Conservation (phyloP, 2,113 vertebrate genomes). For the Verasper variegatus region DNA sequence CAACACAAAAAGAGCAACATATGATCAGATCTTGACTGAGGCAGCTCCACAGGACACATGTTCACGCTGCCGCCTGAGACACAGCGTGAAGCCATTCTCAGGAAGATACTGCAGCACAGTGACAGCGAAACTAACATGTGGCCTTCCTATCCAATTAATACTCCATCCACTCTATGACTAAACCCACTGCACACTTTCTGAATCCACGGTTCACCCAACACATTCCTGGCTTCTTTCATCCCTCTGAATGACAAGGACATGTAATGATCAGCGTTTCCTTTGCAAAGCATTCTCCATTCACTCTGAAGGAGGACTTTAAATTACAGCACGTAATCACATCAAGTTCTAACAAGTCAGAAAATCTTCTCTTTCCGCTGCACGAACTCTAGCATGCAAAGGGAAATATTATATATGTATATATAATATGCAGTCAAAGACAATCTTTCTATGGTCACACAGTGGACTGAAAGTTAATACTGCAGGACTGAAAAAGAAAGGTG, state of each 20-base stretch:
- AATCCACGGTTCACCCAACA: background rate
- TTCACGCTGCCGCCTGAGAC: background rate
- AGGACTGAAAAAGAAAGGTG: too few species aligned
- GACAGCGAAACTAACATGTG: too few species aligned
- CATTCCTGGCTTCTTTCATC: background rate
- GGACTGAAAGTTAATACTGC: too few species aligned
- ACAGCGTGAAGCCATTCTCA: background rate
- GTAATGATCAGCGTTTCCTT: background rate
- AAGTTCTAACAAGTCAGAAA: background rate
- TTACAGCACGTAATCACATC: too few species aligned
- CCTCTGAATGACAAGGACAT: conserved; percentile 9
- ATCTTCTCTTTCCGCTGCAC: too few species aligned
- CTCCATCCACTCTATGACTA: background rate
- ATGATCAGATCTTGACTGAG: too few species aligned
- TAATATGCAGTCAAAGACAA: too few species aligned
- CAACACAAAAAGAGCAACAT: background rate
- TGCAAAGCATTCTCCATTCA: background rate
- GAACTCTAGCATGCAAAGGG: background rate
- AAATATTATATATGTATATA: background rate
- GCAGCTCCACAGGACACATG: background rate
- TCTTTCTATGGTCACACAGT: too few species aligned
- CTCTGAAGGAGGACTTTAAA: background rate
- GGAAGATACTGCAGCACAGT: too few species aligned
- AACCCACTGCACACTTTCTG: background rate
- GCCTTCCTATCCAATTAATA: background rate